phyloP scores from a whole-genome alignment of 2,113 vertebrate species.

The Lasiurus borealis region DNA sequence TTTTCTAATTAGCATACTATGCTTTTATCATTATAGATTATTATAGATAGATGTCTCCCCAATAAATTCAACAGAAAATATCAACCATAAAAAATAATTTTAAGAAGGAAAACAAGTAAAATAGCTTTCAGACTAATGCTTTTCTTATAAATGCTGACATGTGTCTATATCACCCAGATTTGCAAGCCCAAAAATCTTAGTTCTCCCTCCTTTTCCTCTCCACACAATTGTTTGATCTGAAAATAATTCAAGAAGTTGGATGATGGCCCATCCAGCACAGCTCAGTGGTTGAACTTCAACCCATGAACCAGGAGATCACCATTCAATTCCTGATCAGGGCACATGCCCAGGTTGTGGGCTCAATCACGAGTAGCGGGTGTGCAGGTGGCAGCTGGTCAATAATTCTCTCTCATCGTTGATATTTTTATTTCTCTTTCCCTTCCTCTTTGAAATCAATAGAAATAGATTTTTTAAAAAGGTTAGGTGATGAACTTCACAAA shows the following conservation, averaged over 20 bases:
- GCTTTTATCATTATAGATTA: no score
- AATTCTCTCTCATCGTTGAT: no score
- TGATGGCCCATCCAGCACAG: neutral
- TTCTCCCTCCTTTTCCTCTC: constrained; percentile 3
- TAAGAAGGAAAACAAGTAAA: neutral
- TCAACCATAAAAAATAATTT: neutral
- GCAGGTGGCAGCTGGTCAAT: no score
- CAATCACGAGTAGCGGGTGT: no score
- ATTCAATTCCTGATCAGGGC: no score
- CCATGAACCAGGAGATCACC: no score
- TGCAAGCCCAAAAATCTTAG: neutral
- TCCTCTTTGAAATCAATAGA: no score
- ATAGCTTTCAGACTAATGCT: neutral
- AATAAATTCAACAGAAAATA: neutral
- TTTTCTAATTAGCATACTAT: no score
- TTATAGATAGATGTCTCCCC: neutral
- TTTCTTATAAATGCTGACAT: neutral
- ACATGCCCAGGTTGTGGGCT: no score
- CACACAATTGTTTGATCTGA: neutral
- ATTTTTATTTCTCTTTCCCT: no score
- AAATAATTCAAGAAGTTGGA: constrained; percentile 13
- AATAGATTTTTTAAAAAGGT: no score
- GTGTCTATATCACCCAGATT: neutral
- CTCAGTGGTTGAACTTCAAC: no score
- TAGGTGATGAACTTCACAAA: neutral